Base-by-base conservation (phyloP, 2,113 vertebrate species). In the Triplophysa rosa region DNA sequence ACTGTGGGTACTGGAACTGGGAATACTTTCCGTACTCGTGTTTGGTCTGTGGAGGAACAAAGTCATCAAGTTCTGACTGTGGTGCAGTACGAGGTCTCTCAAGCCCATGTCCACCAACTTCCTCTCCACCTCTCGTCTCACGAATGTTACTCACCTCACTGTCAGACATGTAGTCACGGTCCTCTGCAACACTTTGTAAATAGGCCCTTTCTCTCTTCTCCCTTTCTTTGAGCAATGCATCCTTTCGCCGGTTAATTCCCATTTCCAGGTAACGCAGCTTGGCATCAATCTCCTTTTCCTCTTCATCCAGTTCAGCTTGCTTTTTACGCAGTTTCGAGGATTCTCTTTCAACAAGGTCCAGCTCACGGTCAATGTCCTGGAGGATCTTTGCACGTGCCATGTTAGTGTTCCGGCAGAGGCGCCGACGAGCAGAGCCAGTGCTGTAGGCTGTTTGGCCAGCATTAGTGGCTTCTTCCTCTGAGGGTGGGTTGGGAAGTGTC, bases 211-310 rank as follows among this genome's bases (percentile, higher is more conserved):
- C 98, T 67, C 97, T 93, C 85, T 99, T 98, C 87, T 99, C 97
- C 78, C 98, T 92, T 88, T 99, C 98, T 78, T 95, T 98, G 56
- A 99, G 87, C 21, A 99, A 87, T 0, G 94, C 97, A 83, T 99
- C 98, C 90, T 98, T 99, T 79, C 98, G 93, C 63, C 97, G 92
- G 86, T 98, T 99, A 82, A 99, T 99, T 47, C 98, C 98, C 98
- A 99, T 98, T 89, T 99, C 98, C 81, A 99, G 90, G 81, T 98
- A 99, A 66, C 98, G 92, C 54, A 99, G 89, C 76, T 98, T 99
- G 80, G 98, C 98, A 87, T 99, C 98, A 49, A 99, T 99, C 90
- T 99, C 98, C 87, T 99, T 99, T 85, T 99, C 98, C 78, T 99
- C 98, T 84, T 99, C 97, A 86, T 99, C 98, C 72, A 99, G 89